These are phyloP conservation scores for Cisticola juncidis DNA, from an alignment of 2,113 vertebrate species.

Conservation along the genomic window DNA sequence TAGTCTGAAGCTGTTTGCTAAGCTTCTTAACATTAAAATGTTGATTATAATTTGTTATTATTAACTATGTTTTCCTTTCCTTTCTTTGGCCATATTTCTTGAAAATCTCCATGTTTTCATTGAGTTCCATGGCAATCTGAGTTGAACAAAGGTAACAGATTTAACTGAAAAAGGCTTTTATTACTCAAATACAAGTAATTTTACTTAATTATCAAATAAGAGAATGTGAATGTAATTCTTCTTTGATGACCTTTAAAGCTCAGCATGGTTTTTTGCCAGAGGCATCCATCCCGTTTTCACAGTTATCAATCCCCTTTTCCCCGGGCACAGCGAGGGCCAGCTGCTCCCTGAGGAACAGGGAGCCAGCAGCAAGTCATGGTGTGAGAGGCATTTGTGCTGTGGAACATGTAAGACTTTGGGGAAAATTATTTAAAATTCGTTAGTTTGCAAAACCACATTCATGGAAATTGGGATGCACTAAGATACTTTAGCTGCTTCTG, in stretches of 20 bases:
- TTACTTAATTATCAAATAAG: neutral
- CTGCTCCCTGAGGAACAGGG: neutral
- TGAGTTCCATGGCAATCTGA: neutral
- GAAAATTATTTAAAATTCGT: neutral
- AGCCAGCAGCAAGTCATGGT: neutral
- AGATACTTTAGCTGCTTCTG: neutral
- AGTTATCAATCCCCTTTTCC: neutral
- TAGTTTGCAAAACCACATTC: neutral
- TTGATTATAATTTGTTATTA: neutral
- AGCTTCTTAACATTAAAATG: neutral
- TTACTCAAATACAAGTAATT: neutral
- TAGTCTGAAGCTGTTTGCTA: neutral
- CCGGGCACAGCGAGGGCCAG: accelerated
- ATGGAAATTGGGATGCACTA: neutral
- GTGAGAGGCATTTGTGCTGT: neutral
- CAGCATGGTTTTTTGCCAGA: neutral
- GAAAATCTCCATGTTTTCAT: neutral
- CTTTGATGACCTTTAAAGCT: neutral
- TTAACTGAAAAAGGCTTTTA: neutral
- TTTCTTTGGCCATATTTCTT: neutral
- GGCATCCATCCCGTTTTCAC: neutral
- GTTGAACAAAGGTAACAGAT: neutral
- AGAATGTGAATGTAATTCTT: neutral
- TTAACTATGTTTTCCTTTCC: neutral
- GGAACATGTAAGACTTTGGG: neutral